These are phyloP conservation scores for Guaruba guarouba DNA, from an alignment of 2,113 vertebrate species.

Conservation along the genomic window DNA sequence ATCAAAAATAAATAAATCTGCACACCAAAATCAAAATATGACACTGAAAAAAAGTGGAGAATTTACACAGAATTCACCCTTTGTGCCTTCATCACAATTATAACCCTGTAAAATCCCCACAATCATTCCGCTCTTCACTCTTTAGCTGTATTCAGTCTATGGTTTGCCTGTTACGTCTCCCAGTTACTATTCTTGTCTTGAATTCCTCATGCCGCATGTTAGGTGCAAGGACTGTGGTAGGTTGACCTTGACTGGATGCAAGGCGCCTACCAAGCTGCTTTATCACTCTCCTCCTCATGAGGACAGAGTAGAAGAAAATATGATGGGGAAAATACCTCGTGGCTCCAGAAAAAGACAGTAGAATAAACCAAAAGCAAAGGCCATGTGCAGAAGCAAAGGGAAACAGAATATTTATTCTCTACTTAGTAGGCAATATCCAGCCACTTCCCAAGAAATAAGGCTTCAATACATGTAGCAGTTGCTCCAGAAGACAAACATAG, in stretches of 20 bases:
- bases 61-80: neutral
- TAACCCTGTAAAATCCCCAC: neutral
- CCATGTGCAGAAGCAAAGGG: neutral
- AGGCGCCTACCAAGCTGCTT: neutral
- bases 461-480: neutral
- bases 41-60: neutral
- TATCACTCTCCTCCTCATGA: neutral
- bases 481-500: neutral
- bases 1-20: neutral
- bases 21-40: neutral
- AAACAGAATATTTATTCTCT: neutral
- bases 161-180: neutral
- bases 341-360: neutral
- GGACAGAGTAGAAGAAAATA: neutral
- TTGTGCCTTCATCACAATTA: neutral
- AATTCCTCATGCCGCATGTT: neutral
- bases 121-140: neutral
- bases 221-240: neutral
- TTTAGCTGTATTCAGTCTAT: neutral
- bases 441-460: neutral
- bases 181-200: neutral
- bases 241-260: neutral
- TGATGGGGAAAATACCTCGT: neutral
- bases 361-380: neutral
- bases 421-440: fast-evolving